Conservation (phyloP, 2,888 invertebrate genomes). For the Drosophila demipolita region DNA sequence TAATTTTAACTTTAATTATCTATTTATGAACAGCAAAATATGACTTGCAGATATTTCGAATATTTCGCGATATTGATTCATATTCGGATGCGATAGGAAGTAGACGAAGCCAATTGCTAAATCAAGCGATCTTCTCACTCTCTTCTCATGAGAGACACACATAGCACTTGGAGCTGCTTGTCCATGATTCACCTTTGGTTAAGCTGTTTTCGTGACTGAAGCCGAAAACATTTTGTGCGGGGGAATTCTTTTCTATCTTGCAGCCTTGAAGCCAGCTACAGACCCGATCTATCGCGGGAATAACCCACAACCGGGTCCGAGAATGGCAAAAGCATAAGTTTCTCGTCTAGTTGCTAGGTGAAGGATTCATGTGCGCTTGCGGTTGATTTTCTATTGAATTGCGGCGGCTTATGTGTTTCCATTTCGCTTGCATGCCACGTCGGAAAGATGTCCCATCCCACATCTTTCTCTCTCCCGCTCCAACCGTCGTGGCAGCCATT, state of each 20-base stretch:
- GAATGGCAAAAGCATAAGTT: background rate
- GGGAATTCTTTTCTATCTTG: conserved; percentile 22
- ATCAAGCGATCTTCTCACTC: conserved; percentile 2
- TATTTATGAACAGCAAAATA: background rate
- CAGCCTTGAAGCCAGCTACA: conserved; percentile 12
- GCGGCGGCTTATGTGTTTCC: conserved; percentile 47
- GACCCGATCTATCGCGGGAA: conserved; percentile 32
- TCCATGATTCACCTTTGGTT: conserved; percentile 43
- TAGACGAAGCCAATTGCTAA: conserved; percentile 16
- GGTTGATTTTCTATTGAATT: conserved; percentile 55
- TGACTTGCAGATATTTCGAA: background rate
- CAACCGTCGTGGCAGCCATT: conserved; percentile 31
- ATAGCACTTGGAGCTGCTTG: background rate
- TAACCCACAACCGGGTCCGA: conserved; percentile 38
- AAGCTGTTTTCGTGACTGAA: conserved; percentile 23
- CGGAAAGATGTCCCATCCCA: conserved; percentile 3
- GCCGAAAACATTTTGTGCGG: conserved; percentile 10
- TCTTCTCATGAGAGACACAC: conserved; percentile 5
- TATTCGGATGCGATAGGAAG: conserved; percentile 3
- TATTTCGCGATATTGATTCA: background rate
- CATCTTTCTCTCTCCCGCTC: background rate
- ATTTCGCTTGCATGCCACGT: conserved; percentile 68
- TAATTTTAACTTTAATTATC: background rate
- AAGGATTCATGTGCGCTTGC: conserved; percentile 53
- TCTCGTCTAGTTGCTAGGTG: background rate